A percentile compares a stretch with the other conserved stretches of the same genome.
Conservation (phyloP, 2,888 invertebrate species). For the Andrena fulva region DNA sequence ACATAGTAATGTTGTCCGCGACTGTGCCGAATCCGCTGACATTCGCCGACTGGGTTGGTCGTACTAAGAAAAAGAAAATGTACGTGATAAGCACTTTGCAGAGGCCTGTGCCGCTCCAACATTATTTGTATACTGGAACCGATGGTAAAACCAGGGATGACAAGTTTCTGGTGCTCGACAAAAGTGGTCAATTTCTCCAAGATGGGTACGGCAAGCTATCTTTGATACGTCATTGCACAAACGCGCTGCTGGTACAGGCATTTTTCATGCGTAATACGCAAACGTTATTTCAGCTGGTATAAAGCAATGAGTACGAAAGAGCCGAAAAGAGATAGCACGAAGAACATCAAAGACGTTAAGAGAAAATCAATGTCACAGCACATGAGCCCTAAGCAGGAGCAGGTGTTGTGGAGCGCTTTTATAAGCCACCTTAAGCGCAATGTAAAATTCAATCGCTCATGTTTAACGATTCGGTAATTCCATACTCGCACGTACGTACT, state of each 20-base stretch:
- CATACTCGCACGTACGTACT: neutral
- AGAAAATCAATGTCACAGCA: slow-evolving; percentile 41
- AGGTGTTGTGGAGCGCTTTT: slow-evolving; percentile 92
- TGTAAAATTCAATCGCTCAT: slow-evolving; percentile 32
- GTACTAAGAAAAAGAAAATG: slow-evolving; percentile 93
- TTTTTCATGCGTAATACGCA: neutral
- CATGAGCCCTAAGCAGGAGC: slow-evolving; percentile 89
- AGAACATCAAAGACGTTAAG: slow-evolving; percentile 43
- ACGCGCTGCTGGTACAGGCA: neutral
- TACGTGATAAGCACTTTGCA: slow-evolving; percentile 97
- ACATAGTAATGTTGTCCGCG: slow-evolving; percentile 98
- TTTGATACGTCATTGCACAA: neutral
- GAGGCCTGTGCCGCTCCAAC: slow-evolving; percentile 97
- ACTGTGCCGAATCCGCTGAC: slow-evolving; percentile 99
- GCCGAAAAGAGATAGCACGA: slow-evolving; percentile 31
- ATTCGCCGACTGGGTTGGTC: slow-evolving; percentile 97
- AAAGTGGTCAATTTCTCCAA: slow-evolving; percentile 89
- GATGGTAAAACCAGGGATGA: slow-evolving; percentile 92
- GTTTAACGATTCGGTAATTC: neutral
- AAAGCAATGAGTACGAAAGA: slow-evolving; percentile 58
- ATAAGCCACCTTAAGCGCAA: slow-evolving; percentile 90
- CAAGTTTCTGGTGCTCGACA: slow-evolving; percentile 92
- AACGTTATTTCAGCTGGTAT: slow-evolving; percentile 70
- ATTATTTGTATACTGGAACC: slow-evolving; percentile 94
- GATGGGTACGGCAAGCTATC: slow-evolving; percentile 63